Evolutionary conservation across 92 coral and sea anemone genomes (phyloP).

Genomic region (Muricea muricata): DNA sequence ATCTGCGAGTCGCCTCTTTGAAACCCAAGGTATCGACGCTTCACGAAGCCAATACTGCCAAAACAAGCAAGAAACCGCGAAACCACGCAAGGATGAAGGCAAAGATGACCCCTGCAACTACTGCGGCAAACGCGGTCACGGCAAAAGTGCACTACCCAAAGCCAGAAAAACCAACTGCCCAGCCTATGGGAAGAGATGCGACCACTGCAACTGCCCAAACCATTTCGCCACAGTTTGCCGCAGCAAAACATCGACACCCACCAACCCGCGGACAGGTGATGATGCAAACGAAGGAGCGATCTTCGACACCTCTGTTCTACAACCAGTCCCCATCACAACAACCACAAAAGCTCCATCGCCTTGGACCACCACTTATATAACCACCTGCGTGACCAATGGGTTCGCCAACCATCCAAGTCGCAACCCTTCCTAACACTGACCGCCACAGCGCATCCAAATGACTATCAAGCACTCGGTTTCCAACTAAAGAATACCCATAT

Average conservation of each 20-base stretch:
- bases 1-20: constrained; percentile 66
- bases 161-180: constrained; percentile 53
- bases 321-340: constrained; percentile 33
- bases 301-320: constrained; percentile 61
- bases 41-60: constrained; percentile 65
- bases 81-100: neutral
- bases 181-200: constrained; percentile 57
- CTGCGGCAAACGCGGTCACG: constrained; percentile 52
- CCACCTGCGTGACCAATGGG: constrained; percentile 49
- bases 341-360: constrained; percentile 24
- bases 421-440: constrained; percentile 65
- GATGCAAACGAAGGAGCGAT: constrained; percentile 50
- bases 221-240: constrained; percentile 61
- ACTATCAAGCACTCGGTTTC: constrained; percentile 62
- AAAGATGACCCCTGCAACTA: neutral
- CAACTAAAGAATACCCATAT: constrained; percentile 34
- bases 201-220: constrained; percentile 52
- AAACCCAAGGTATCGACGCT: constrained; percentile 62
- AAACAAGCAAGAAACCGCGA: constrained; percentile 36
- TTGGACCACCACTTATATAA: constrained; percentile 73
- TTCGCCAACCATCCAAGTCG: constrained; percentile 59
- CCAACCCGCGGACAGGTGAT: neutral
- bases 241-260: constrained; percentile 44
- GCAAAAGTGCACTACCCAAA: constrained; percentile 56
- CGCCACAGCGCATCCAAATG: constrained; percentile 60